These are phyloP conservation scores for Parapsyche elsis DNA, from an alignment of 1,140 invertebrate genomes.

Conservation along the genomic window DNA sequence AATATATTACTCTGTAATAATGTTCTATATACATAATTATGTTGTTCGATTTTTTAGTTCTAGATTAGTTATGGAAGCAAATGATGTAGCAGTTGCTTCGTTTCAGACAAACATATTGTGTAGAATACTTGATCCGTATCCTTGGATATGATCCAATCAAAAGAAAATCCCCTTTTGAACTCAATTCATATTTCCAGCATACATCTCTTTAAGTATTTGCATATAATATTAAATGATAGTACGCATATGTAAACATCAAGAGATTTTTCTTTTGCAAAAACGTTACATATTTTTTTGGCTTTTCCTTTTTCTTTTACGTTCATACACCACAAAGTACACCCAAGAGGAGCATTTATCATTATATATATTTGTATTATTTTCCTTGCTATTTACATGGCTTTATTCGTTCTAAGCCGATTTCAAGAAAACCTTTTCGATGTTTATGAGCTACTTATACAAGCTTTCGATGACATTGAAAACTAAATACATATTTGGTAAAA, in stretches of 20 bases:
- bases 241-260: not conserved
- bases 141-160: not conserved
- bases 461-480: not conserved
- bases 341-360: constrained; percentile 16
- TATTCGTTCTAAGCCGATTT: constrained; percentile 3
- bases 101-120: too few species aligned
- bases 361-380: not conserved
- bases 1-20: too few species aligned
- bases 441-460: not conserved
- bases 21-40: too few species aligned
- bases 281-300: not conserved
- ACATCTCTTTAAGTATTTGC: not conserved
- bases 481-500: too few species aligned
- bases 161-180: not conserved
- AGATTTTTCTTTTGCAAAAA: not conserved
- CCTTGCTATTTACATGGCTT: constrained; percentile 8
- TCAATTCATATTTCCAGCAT: not conserved
- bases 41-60: too few species aligned
- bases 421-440: constrained; percentile 2
- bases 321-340: constrained; percentile 13
- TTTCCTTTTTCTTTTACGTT: not conserved
- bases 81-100: too few species aligned
- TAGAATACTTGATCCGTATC: too few species aligned
- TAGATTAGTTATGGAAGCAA: too few species aligned
- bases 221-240: not conserved